phyloP scores from a whole-genome alignment of 2,113 vertebrate genomes.

The Mohoua ochrocephala region DNA sequence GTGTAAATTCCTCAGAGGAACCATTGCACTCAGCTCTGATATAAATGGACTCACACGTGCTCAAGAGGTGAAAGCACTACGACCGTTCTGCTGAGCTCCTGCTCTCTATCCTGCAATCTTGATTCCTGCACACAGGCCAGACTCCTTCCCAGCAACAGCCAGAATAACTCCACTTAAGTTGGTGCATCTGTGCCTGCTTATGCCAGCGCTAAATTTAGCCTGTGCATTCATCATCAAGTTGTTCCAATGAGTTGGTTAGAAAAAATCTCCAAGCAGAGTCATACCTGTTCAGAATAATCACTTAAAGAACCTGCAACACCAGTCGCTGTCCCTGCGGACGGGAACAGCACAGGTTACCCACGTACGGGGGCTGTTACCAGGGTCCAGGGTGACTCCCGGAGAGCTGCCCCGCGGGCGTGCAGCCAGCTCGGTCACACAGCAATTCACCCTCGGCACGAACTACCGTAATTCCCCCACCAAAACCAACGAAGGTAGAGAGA shows the following conservation, averaged over 20 bases:
- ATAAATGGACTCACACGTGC: not conserved
- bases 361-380: not conserved
- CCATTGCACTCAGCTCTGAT: not conserved
- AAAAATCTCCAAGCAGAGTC: not conserved
- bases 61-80: rapidly evolving
- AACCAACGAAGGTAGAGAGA: rapidly evolving
- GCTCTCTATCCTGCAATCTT: not conserved
- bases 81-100: not conserved
- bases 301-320: not conserved
- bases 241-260: not conserved
- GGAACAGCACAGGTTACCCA: rapidly evolving
- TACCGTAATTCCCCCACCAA: rapidly evolving
- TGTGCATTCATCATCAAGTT: not conserved
- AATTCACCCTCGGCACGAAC: rapidly evolving
- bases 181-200: not conserved
- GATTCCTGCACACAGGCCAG: not conserved
- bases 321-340: not conserved
- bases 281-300: not conserved
- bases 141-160: not conserved
- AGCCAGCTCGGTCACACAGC: not conserved
- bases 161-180: not conserved
- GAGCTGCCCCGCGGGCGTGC: not conserved
- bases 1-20: not conserved
- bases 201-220: slow-evolving; percentile 12
- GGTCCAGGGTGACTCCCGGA: not conserved